Evolutionary conservation across 1,140 invertebrate genomes (phyloP), one percentile per base, ranked within the genome.

Genomic region (Zaprionus nigranus): DNA sequence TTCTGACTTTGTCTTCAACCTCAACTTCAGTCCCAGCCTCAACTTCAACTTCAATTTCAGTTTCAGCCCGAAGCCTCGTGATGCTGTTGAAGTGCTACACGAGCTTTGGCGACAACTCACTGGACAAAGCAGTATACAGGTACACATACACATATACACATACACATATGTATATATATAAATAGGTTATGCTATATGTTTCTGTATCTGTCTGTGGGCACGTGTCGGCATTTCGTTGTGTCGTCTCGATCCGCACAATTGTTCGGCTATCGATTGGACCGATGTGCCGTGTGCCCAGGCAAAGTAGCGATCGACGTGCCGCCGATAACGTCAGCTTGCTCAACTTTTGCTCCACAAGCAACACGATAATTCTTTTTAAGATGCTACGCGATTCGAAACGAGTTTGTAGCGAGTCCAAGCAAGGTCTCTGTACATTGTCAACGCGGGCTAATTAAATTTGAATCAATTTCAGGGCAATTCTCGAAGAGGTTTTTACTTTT

Each of bases 201-300:
- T 6, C 38, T 30, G 20, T 46, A 53, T 38, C 43, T 53, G 65
- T 51, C 15, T 38, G 54, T 22, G 40, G 84, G 81, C 85, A 88
- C 84, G 84, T 88, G 84, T 90, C 78, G 85, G 85, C 64, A 90
- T 87, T 84, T 86, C 66, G 40, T 71, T 65, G 34, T 66, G 56
- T 58, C 60, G 12, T 69, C 49, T 24, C 43, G 69, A 61, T 38
- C 73, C 63, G 49, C 34, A 67, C 63, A 74, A 73, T 75, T 60
- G 73, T 59, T 80, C 34, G 54, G 72, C 82, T 86, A 86, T 86
- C 56, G 82, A 86, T 86, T 79, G 60, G 73, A 34, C 54, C 64
- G 24, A 26, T 5, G 24, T 26, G 4, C 24, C 53, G 51, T 73
- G 71, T 17, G 64, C 46, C 46, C 70, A 58, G 36, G 36, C 51